Base-by-base conservation (phyloP, 2,797 vertebrate genomes). In the Chanos chanos region DNA sequence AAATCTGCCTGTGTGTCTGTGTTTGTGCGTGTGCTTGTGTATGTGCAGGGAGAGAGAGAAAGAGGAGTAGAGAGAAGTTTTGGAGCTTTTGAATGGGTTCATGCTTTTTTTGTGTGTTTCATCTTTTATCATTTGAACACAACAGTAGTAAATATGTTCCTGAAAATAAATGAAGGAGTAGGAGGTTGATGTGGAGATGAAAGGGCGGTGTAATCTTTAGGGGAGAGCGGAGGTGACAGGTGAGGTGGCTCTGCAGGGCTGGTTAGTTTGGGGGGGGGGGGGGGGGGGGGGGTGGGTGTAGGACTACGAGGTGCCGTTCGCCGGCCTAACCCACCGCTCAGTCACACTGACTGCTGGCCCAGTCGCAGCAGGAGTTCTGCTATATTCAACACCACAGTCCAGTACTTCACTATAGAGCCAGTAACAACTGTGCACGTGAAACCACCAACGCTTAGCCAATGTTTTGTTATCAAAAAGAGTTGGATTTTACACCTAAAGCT, bases 321-420 rank as follows among this genome's bases (percentile, higher is more conserved):
- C 31, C 2, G 49, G 27, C 77, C 70, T 76, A 73, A 67, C 76
- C 79, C 58, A 66, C 58, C 62, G 40, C 54, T 65, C 60, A 68
- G 76, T 83, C 76, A 87, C 86, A 56, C 84, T 86, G 85, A 56
- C 84, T 86, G 85, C 86, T 87, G 87, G 86, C 86, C 80, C 84
- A 78, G 78, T 75, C 73, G 76, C 83, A 79, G 85, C 79, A 67
- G 80, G 79, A 81, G 85, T 79, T 81, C 75, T 70, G 76, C 75
- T 78, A 84, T 81, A 75, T 71, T 73, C 60, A 41, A 73, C 71
- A 82, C 75, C 81, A 86, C 82, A 84, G 84, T 87, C 77, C 79
- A 83, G 76, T 83, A 82, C 84, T 80, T 84, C 82, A 83, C 78
- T 87, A 84, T 78, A 64, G 77, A 69, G 51, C 69, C 27, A 21